These are phyloP conservation scores for Cinclus cinclus DNA, from an alignment of 2,113 vertebrate genomes.

Conservation along the genomic window DNA sequence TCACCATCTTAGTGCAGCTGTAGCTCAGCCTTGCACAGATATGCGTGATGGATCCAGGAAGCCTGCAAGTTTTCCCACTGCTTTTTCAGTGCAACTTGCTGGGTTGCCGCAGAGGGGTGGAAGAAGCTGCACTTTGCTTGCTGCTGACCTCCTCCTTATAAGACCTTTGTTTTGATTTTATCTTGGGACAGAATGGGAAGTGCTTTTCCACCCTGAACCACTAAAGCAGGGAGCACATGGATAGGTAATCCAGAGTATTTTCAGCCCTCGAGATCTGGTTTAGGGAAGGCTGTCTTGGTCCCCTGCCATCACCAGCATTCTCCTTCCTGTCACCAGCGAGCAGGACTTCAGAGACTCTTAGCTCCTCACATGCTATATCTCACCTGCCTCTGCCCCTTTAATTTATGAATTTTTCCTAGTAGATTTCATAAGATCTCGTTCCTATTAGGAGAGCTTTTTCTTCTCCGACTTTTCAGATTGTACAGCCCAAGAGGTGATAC, in stretches of 20 bases:
- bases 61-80: neutral
- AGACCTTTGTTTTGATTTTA: neutral
- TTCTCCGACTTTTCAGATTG: neutral
- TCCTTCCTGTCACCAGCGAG: neutral
- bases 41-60: neutral
- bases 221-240: neutral
- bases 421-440: neutral
- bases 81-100: neutral
- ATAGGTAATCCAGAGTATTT: neutral
- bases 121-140: fast-evolving
- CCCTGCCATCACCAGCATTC: too few species aligned
- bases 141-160: neutral
- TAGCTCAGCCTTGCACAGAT: neutral
- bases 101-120: neutral
- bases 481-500: neutral
- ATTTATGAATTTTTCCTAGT: neutral
- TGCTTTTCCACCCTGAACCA: neutral
- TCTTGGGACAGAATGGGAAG: neutral
- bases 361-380: neutral
- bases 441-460: neutral
- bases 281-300: neutral
- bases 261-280: fast-evolving
- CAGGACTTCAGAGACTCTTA: neutral
- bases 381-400: neutral
- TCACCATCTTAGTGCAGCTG: neutral